These are phyloP conservation scores for Lepeophtheirus nordmannii DNA, from an alignment of 2,888 invertebrate genomes.

Conservation along the genomic window DNA sequence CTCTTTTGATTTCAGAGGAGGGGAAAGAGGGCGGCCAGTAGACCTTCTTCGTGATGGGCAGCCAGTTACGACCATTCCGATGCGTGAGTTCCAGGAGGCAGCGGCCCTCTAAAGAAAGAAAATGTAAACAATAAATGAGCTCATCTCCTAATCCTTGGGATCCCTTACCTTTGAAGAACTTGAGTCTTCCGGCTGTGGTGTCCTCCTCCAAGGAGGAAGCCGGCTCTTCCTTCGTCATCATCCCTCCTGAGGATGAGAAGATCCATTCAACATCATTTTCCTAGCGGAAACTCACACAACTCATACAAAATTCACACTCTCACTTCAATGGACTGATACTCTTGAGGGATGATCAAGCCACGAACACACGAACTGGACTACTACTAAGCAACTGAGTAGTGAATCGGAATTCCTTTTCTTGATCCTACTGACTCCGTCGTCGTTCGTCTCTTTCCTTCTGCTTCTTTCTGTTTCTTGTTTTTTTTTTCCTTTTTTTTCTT, in stretches of 20 bases:
- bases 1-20: not conserved
- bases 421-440: not conserved
- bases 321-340: no score
- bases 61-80: conserved; percentile 9
- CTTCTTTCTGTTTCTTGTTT: not conserved
- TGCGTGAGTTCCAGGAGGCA: conserved; percentile 13
- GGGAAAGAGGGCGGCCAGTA: conserved; percentile 18
- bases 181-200: conserved; percentile 8
- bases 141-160: no score
- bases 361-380: no score
- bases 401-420: not conserved
- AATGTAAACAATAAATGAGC: no score
- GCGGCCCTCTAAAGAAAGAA: conserved; percentile 16
- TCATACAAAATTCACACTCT: no score
- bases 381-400: no score
- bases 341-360: no score
- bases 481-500: not conserved
- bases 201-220: not conserved
- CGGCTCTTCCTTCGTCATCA: not conserved
- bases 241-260: not conserved
- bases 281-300: no score
- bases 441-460: not conserved
- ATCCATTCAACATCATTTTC: no score
- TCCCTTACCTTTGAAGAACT: conserved; percentile 13
- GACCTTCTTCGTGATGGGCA: conserved; percentile 19